Evolutionary conservation across 2,888 invertebrate species (phyloP).

Genomic region (Pedicia rivosa): DNA sequence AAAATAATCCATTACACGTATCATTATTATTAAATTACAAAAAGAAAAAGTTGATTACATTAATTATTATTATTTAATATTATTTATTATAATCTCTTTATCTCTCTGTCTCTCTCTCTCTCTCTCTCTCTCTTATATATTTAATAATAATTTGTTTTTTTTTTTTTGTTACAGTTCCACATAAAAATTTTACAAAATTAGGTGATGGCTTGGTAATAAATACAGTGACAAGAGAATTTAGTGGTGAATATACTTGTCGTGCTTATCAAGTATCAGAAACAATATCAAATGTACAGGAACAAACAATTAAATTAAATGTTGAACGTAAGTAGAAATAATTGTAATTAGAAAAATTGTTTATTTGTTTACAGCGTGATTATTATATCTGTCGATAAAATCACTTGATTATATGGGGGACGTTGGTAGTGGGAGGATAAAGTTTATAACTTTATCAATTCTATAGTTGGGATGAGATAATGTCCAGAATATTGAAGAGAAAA

Average conservation of each 20-base stretch:
- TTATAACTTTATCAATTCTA: too few relatives aligned
- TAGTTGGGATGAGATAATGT: too few relatives aligned
- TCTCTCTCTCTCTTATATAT: slow-evolving; percentile 11
- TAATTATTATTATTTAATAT: too few relatives aligned
- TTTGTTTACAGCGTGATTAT: too few relatives aligned
- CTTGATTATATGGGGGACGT: too few relatives aligned
- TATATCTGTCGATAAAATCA: too few relatives aligned
- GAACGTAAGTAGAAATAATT: slow-evolving; percentile 36
- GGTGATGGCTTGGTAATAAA: slow-evolving; percentile 39
- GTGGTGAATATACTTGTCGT: slow-evolving; percentile 40
- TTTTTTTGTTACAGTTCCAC: slow-evolving; percentile 18
- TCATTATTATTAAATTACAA: too few relatives aligned
- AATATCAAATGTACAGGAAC: slow-evolving; percentile 36
- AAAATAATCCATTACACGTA: too few relatives aligned
- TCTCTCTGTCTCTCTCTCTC: slow-evolving; percentile 1
- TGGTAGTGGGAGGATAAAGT: too few relatives aligned
- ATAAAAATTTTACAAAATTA: slow-evolving; percentile 32
- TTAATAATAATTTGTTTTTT: too few relatives aligned
- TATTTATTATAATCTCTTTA: neutral
- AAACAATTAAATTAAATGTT: slow-evolving; percentile 38
- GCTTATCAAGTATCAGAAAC: slow-evolving; percentile 36
- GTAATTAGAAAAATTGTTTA: neutral
- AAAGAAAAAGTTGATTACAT: slow-evolving; percentile 5
- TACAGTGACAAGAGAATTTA: slow-evolving; percentile 37
- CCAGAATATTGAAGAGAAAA: neutral